phyloP scores from a whole-genome alignment of 2,797 vertebrate genomes.

The Lindbergichthys nudifrons region DNA sequence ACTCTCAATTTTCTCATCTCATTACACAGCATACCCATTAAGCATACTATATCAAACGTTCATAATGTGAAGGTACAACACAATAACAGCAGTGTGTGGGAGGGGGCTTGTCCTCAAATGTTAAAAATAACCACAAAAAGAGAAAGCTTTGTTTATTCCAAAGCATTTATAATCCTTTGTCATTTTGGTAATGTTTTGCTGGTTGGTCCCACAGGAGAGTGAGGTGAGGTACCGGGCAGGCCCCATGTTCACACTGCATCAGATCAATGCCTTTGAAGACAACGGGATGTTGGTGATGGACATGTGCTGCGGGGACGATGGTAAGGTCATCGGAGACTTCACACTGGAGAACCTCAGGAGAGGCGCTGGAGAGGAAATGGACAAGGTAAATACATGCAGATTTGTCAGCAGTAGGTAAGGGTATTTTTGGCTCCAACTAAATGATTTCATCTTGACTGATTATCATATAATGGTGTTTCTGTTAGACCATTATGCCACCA shows the following conservation, averaged over 20 bases:
- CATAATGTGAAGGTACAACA: conserved; percentile 55
- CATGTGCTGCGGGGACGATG: conserved; percentile 91
- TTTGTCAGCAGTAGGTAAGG: conserved; percentile 11
- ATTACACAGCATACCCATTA: conserved; percentile 73
- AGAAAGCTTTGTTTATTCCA: conserved; percentile 8
- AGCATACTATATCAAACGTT: conserved; percentile 53
- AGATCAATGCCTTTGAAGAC: conserved; percentile 95
- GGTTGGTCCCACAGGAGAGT: conserved; percentile 78
- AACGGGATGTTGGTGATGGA: conserved; percentile 90
- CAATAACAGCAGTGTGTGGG: conserved; percentile 9
- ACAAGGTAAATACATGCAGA: conserved; percentile 70
- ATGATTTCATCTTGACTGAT: not conserved
- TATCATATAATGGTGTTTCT: conserved; percentile 1
- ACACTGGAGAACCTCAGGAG: conserved; percentile 89
- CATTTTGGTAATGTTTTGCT: conserved; percentile 8
- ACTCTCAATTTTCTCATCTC: conserved; percentile 72
- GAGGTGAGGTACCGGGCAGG: conserved; percentile 81
- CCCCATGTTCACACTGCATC: conserved; percentile 89
- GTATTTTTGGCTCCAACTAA: conserved; percentile 8
- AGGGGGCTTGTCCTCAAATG: conserved; percentile 14
- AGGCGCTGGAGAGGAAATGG: conserved; percentile 80
- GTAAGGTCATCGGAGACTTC: conserved; percentile 82
- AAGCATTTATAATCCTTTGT: not conserved
- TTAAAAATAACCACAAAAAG: conserved; percentile 20
- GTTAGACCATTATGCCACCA: not conserved